Evolutionary conservation across 2,113 vertebrate species (phyloP).

Genomic region (Arenaria interpres): DNA sequence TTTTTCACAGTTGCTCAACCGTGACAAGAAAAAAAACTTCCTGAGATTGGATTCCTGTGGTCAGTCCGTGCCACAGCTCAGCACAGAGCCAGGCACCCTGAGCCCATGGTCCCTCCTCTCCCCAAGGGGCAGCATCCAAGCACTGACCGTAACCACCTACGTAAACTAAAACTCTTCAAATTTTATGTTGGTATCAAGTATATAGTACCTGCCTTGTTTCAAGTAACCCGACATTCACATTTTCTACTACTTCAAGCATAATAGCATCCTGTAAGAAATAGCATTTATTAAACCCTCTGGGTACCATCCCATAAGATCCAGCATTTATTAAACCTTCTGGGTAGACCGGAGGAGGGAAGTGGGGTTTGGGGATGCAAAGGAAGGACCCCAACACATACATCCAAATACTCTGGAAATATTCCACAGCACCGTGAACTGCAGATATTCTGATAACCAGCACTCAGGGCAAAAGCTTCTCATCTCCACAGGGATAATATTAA

Average conservation of each 20-base stretch:
- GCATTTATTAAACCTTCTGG: background rate
- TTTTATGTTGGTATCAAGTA: background rate
- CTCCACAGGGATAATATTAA: background rate
- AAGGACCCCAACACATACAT: background rate
- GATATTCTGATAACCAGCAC: background rate
- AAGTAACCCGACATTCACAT: background rate
- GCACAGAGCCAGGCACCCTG: background rate
- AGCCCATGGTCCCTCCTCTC: background rate
- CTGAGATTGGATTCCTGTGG: background rate
- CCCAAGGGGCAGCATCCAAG: background rate
- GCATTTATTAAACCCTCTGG: background rate
- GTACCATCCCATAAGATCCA: background rate
- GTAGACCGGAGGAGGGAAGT: background rate
- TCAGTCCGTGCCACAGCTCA: background rate
- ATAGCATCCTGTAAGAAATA: background rate
- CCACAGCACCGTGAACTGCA: background rate
- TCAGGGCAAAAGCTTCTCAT: background rate
- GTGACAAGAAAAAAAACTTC: background rate
- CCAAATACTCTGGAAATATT: background rate
- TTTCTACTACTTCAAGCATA: background rate
- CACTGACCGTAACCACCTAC: background rate
- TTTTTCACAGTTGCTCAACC: background rate
- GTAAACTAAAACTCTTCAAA: background rate
- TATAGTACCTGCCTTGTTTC: background rate
- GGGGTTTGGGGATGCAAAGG: background rate